These are phyloP conservation scores for Mirounga angustirostris DNA, from an alignment of 2,113 vertebrate species.

Conservation along the genomic window DNA sequence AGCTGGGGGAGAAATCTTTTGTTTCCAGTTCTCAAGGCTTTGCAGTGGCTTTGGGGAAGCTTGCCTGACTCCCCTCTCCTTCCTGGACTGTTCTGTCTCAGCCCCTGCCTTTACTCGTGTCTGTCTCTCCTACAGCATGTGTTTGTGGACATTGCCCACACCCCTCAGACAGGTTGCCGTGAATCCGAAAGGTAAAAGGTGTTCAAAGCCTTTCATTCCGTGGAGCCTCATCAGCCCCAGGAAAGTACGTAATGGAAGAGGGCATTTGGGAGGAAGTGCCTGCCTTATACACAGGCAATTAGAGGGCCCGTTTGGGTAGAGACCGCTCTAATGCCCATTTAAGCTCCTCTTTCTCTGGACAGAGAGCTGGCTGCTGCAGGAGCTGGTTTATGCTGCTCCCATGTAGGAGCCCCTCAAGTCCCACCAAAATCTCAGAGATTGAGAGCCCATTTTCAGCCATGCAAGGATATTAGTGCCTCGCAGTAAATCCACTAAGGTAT, in stretches of 20 bases:
- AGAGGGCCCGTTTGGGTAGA: background rate
- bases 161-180: background rate
- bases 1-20: background rate
- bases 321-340: accelerated
- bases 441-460: background rate
- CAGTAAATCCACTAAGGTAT: accelerated
- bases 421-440: background rate
- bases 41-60: background rate
- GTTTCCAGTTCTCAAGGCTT: background rate
- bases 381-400: background rate
- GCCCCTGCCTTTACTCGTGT: accelerated
- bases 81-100: background rate
- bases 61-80: accelerated
- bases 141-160: background rate
- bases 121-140: background rate
- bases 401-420: accelerated
- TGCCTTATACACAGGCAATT: accelerated
- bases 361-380: background rate
- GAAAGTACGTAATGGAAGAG: background rate
- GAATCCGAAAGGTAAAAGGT: background rate
- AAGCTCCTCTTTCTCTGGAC: no score
- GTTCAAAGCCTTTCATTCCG: background rate
- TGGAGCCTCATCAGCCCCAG: no score
- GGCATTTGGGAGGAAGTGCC: background rate
- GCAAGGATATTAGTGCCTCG: accelerated